Percentiles rank a stretch among this genome's conserved stretches.
These are phyloP conservation scores for Itoplectis maculator DNA, from an alignment of 2,888 invertebrate species.

Conservation along the genomic window DNA sequence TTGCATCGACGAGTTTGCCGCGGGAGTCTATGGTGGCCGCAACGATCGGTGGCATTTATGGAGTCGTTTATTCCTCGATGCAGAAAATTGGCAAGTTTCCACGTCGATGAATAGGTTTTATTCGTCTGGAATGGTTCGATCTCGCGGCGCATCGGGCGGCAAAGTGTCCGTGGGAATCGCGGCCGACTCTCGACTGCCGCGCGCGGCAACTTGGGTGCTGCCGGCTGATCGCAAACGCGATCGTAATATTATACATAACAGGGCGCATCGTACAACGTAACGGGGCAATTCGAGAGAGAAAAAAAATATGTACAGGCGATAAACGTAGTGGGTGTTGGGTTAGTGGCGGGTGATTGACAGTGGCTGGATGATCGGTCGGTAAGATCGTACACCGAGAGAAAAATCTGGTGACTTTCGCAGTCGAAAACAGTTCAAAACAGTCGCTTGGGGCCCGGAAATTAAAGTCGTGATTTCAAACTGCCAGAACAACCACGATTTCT, in stretches of 20 bases:
- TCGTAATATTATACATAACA: slow-evolving; percentile 12
- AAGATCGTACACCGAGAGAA: neutral
- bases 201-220: neutral
- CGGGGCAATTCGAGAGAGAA: neutral
- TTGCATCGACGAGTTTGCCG: neutral
- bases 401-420: neutral
- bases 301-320: neutral
- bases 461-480: too few species aligned
- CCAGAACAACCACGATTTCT: too few species aligned
- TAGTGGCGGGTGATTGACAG: neutral
- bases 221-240: too few species aligned
- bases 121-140: slow-evolving; percentile 24
- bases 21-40: neutral
- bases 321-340: too few species aligned
- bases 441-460: too few species aligned
- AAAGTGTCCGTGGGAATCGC: slow-evolving; percentile 57
- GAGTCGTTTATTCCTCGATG: slow-evolving; percentile 36
- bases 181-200: slow-evolving; percentile 18
- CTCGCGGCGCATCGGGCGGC: slow-evolving; percentile 35
- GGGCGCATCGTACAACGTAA: neutral
- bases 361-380: neutral
- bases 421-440: too few species aligned
- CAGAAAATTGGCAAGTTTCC: slow-evolving; percentile 68
- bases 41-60: slow-evolving; percentile 15
- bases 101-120: slow-evolving; percentile 65